These are phyloP conservation scores for Stigmatopora argus DNA, from an alignment of 2,113 vertebrate genomes.

Conservation along the genomic window DNA sequence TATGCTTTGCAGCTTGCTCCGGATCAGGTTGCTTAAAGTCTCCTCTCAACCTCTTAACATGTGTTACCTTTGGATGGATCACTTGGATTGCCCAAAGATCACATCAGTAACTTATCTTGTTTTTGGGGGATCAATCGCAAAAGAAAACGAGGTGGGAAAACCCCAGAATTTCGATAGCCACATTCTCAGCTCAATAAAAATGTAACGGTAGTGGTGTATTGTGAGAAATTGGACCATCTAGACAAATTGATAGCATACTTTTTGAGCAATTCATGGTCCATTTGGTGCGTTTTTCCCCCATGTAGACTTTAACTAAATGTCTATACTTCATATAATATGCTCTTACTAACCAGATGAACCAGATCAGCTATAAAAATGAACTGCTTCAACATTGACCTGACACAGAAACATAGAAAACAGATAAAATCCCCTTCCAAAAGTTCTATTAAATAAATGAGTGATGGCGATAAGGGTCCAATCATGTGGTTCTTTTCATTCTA, in stretches of 20 bases:
- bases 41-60: slow-evolving; percentile 33
- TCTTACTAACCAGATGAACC: too few relatives aligned
- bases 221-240: not conserved
- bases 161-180: not conserved
- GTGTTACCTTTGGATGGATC: slow-evolving; percentile 40
- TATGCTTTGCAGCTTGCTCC: slow-evolving; percentile 49
- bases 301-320: too few relatives aligned
- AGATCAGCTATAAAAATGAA: too few relatives aligned
- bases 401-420: too few relatives aligned
- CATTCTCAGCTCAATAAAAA: not conserved
- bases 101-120: slow-evolving; percentile 18
- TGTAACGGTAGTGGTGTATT: not conserved
- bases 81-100: slow-evolving; percentile 22
- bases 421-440: too few relatives aligned
- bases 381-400: too few relatives aligned
- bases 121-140: slow-evolving; percentile 17
- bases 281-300: not conserved
- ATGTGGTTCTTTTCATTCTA: too few relatives aligned
- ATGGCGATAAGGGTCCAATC: too few relatives aligned
- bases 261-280: not conserved
- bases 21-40: slow-evolving; percentile 47
- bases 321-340: too few relatives aligned
- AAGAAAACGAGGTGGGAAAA: not conserved
- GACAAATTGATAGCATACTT: not conserved
- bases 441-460: too few relatives aligned